These are phyloP conservation scores for Saxidomus purpurata DNA, from an alignment of 1,140 invertebrate genomes.

Conservation along the genomic window DNA sequence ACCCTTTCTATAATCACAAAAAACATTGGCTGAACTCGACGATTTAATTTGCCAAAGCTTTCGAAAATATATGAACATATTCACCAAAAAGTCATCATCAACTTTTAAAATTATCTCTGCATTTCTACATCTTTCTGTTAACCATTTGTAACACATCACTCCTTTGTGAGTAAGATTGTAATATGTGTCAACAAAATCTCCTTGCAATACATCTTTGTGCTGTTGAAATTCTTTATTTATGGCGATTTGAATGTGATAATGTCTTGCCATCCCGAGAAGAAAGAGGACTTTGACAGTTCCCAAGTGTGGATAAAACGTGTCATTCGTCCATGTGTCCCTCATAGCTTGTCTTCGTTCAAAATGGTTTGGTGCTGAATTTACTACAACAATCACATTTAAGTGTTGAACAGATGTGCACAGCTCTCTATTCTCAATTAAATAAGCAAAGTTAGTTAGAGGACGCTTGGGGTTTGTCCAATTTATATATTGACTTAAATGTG, in stretches of 20 bases:
- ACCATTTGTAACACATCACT: constrained; percentile 94
- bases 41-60: not conserved
- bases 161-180: constrained; percentile 87
- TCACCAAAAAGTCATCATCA: constrained; percentile 95
- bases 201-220: constrained; percentile 73
- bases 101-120: constrained; percentile 93
- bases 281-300: too few species aligned
- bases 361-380: constrained; percentile 71
- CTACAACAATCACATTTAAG: constrained; percentile 59
- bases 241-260: constrained; percentile 63
- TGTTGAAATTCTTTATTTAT: constrained; percentile 59
- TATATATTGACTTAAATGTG: not conserved
- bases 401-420: not conserved
- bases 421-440: not conserved
- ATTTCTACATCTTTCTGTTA: constrained; percentile 89
- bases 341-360: too few species aligned
- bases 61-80: constrained; percentile 86
- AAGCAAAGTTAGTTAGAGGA: not conserved
- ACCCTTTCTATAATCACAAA: not conserved
- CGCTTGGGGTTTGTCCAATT: not conserved
- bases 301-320: constrained; percentile 40
- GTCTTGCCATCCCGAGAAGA: constrained; percentile 89
- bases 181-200: too few species aligned
- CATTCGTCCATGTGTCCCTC: constrained; percentile 79
- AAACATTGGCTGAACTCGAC: constrained; percentile 42